Evolutionary conservation across 2,888 invertebrate genomes (phyloP).

Genomic region (Leptinotarsa tumamoca): DNA sequence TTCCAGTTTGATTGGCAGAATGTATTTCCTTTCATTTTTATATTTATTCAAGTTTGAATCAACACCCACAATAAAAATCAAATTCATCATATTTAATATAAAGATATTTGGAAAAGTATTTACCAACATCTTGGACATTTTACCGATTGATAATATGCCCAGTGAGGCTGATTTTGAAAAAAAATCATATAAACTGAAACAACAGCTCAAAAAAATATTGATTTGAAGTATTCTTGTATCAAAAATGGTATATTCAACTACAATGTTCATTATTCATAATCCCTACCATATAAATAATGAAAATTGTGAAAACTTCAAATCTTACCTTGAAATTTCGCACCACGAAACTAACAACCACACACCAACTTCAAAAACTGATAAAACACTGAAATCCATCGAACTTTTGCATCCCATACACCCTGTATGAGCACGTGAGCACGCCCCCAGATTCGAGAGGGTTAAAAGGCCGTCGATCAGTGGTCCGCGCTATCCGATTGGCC

Average conservation of each 20-base stretch:
- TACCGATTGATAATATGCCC: too few relatives aligned
- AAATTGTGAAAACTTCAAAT: neutral
- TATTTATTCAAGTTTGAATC: too few relatives aligned
- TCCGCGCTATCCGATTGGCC: conserved; percentile 51
- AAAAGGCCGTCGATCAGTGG: conserved; percentile 60
- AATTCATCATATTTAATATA: too few relatives aligned
- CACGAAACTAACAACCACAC: conserved; percentile 1
- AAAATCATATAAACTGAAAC: too few relatives aligned
- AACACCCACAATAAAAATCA: too few relatives aligned
- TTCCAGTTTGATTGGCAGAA: too few relatives aligned
- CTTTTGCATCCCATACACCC: conserved; percentile 37
- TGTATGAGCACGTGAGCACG: conserved; percentile 50
- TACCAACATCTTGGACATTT: too few relatives aligned
- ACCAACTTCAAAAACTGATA: neutral
- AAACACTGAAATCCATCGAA: conserved; percentile 9
- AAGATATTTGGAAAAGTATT: too few relatives aligned
- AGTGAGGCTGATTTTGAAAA: too few relatives aligned
- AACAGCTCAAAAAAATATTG: too few relatives aligned
- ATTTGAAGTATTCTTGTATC: too few relatives aligned
- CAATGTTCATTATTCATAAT: neutral
- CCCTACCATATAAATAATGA: neutral
- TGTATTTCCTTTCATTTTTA: too few relatives aligned
- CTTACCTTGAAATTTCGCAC: conserved; percentile 10
- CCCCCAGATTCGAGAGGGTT: conserved; percentile 56
- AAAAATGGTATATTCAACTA: neutral